These are phyloP conservation scores for Holcopasites calliopsidis DNA, from an alignment of 1,140 invertebrate species.

Conservation along the genomic window DNA sequence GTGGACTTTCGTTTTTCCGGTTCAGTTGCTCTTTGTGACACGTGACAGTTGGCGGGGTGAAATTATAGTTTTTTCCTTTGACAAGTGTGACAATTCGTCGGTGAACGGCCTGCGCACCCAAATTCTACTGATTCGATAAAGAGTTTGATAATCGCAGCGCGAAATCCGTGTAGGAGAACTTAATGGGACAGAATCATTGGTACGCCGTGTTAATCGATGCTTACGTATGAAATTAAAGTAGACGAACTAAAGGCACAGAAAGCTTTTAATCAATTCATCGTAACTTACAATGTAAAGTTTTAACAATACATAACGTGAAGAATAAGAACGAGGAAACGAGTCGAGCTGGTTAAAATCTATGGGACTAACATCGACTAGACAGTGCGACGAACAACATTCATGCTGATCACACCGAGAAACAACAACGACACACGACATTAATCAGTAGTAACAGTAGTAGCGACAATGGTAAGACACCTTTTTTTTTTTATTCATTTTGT, in stretches of 20 bases:
- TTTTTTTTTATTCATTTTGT: constrained; percentile 16
- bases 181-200: not conserved
- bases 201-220: not conserved
- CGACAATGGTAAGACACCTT: constrained; percentile 41
- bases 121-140: constrained; percentile 48
- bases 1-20: not conserved
- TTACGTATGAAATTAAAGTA: constrained; percentile 7
- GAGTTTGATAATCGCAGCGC: not conserved
- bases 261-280: constrained; percentile 24
- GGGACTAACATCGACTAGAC: constrained; percentile 33
- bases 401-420: constrained; percentile 76
- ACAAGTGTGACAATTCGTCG: constrained; percentile 20
- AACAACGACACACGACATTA: constrained; percentile 79
- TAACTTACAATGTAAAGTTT: constrained; percentile 8
- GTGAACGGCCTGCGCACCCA: constrained; percentile 51
- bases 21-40: not conserved
- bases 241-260: constrained; percentile 4
- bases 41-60: not conserved
- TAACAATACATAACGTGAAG: constrained; percentile 8
- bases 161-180: constrained; percentile 13
- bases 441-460: constrained; percentile 71
- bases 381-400: constrained; percentile 31
- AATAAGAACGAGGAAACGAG: not conserved
- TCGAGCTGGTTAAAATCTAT: not conserved
- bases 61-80: not conserved